A percentile compares a stretch with the other conserved stretches of the same genome.
Conservation (phyloP, 2,888 invertebrate genomes). For the Drosophila gaucha region DNA sequence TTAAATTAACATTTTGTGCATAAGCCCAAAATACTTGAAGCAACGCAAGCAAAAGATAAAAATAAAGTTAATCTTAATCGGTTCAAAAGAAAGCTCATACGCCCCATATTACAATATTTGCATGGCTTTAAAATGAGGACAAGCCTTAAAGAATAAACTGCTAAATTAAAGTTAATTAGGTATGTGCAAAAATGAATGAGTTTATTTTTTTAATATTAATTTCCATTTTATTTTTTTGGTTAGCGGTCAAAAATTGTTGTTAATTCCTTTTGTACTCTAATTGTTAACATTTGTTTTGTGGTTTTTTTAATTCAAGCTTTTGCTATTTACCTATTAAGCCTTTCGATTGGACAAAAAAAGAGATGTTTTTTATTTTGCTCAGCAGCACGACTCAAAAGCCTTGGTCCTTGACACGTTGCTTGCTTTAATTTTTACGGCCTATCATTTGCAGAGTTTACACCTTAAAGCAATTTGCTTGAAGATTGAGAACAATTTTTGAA, state of each 20-base stretch:
- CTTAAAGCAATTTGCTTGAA: too few species aligned
- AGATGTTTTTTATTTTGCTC: too few species aligned
- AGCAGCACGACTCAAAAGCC: too few species aligned
- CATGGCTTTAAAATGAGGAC: too few species aligned
- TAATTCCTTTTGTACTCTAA: too few species aligned
- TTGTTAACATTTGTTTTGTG: conserved; percentile 3
- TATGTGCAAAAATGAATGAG: background rate
- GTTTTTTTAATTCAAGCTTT: background rate
- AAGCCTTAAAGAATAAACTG: background rate
- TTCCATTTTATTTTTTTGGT: background rate
- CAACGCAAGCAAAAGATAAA: conserved; percentile 1
- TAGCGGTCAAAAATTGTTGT: too few species aligned
- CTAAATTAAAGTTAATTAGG: background rate
- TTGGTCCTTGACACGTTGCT: too few species aligned
- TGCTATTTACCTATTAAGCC: too few species aligned
- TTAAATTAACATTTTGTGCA: conserved; percentile 59
- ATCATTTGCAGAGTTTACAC: too few species aligned
- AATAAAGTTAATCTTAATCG: conserved; percentile 5
- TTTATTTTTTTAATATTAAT: background rate
- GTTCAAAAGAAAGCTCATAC: conserved; percentile 40
- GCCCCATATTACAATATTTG: conserved; percentile 14
- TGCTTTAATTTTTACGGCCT: too few species aligned
- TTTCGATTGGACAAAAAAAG: too few species aligned
- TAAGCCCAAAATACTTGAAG: conserved; percentile 21
- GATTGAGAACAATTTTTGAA: too few species aligned